Base-by-base conservation (phyloP, 2,797 vertebrate genomes). In the Hypotaenidia philippensis region DNA sequence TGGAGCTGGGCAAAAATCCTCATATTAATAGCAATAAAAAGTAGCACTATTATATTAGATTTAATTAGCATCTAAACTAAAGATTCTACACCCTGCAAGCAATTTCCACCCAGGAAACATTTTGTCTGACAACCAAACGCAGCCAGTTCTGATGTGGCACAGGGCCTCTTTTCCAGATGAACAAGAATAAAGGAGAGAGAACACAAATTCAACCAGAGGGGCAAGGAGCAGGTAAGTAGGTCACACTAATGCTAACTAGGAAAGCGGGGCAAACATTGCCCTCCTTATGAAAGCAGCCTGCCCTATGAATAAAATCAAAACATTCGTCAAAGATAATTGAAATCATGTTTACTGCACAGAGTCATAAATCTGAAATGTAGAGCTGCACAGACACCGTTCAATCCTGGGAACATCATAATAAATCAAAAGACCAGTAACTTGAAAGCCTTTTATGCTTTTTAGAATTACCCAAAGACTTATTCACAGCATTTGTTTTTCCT, bases 361-460 rank as follows among this genome's bases (percentile, higher is more conserved):
- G 79, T 80, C 78, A 57, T 70, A 57, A 92, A 83, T 89, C 44
- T 49, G 87, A 90, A 81, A 60, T 44, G 56, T 34, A 60, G 78
- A 92, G 53, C 71, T 71, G 53, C 69, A 68, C 31, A 94, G 90
- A 65, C 34, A 57, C 31, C 0, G 0, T 32, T 95, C 68, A 10
- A n/a, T 89, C 61, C 79, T 36, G 15, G 29, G 52, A 87, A 72
- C 75, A 92, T 87, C 93, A 65, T 36, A 59, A 59, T 65, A 89
- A 95, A 94, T 94, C 90, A 96, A 93, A 94, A 91, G 87, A 68
- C 45, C 45, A 87, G 69, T 34, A 80, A 77, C 81, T 91, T 94
- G 79, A 95, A 97, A 96, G 86, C 34, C 49, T 87, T 70, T 78
- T 34, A 68, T 63, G 66, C 63, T 86, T 88, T 88, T 93, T 70